These are phyloP conservation scores for Exaiptasia diaphana DNA, from an alignment of 64 coral and sea anemone genomes.

Conservation along the genomic window DNA sequence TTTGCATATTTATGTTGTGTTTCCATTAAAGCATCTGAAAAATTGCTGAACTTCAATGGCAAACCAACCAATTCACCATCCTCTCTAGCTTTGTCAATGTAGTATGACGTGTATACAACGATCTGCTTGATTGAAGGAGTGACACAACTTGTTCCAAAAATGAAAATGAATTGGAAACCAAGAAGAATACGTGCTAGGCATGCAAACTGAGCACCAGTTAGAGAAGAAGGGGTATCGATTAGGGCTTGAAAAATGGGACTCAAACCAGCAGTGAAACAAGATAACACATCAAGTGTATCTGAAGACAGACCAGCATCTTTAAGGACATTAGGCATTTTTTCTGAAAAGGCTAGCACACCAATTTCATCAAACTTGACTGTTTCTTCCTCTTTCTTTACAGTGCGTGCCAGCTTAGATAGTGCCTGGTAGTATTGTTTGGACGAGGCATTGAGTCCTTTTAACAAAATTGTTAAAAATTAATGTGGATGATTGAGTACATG, in stretches of 20 bases:
- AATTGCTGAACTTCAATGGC: neutral
- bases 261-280: conserved; percentile 27
- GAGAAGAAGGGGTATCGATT: conserved; percentile 5
- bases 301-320: conserved; percentile 18
- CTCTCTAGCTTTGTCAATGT: conserved; percentile 21
- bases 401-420: neutral
- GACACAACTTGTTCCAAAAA: conserved; percentile 10
- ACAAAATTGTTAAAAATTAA: neutral
- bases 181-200: conserved; percentile 12
- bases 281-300: conserved; percentile 10
- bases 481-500: too few relatives aligned
- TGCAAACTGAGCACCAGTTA: conserved; percentile 17
- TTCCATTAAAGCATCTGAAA: conserved; percentile 32
- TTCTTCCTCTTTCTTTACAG: neutral
- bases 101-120: conserved; percentile 7
- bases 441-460: neutral
- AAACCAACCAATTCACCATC: neutral
- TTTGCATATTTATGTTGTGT: conserved; percentile 6
- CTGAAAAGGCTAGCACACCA: conserved; percentile 9
- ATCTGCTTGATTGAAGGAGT: conserved; percentile 29
- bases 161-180: conserved; percentile 27
- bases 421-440: neutral
- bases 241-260: conserved; percentile 2
- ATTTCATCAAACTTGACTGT: conserved; percentile 48
- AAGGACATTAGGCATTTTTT: conserved; percentile 36